Evolutionary conservation across 2,113 vertebrate species (phyloP), one percentile per base, ranked within the genome.

Genomic region (Crocuta crocuta): DNA sequence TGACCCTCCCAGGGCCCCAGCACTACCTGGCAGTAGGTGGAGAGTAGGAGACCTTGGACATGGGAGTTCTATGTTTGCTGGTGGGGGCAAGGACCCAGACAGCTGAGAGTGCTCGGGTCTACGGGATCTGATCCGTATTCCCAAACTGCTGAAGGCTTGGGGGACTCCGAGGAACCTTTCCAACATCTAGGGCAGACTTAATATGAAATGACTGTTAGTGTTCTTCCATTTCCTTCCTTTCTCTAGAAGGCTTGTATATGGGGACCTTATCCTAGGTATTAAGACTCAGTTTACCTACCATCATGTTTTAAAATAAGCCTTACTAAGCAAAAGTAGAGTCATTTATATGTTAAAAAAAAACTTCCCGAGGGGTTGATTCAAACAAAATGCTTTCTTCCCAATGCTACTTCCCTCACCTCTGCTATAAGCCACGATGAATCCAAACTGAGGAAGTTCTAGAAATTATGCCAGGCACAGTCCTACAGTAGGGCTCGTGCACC

Each of bases 61-160:
- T 68, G 45, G 86, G 55, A 94, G 89, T 78, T 65, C 81, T 81
- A 8, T 8, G 13, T 19, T 61, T 45, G 79, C 43, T 61, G 31
- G 45, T 26, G 43, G 12, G 68, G 50, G 8, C 53, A 53, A n/a
- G 91, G 65, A 58, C 53, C 28, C 76, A 39, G 0, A 83, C 65
- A 82, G 84, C 48, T 26, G 12, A 73, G 61, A 76, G 70, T 2
- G 0, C 33, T 61, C 10, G 10, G 66, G 78, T 92, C 71, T 26
- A 74, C 58, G 86, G 86, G 45, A 95, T 91, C 66, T 73, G 78
- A 83, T 79, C 83, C 65, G 79, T 74, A 66, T 83, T 89, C 39
- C 1, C 39, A 79, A 86, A 33, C 26, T 61, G 78, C 89, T 63
- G 55, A 88, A 85, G 43, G 58, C 28, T 91, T 43, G 65, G 81